Conservation (phyloP, 2,113 vertebrate genomes). For the Numenius arquata region DNA sequence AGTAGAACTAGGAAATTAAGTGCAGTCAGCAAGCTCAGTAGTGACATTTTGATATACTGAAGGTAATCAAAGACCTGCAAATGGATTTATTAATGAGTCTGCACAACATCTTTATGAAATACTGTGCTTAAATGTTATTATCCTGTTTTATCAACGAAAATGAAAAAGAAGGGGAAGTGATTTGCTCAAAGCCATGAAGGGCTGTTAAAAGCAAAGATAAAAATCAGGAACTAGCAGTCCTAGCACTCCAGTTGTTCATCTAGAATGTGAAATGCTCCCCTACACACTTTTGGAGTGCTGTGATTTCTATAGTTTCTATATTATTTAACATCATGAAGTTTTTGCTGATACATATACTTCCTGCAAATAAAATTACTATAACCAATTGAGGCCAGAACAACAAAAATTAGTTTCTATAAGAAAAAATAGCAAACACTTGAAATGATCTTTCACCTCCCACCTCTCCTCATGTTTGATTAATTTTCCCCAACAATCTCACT, state of each 20-base stretch:
- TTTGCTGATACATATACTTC: not conserved
- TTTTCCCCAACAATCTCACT: not conserved
- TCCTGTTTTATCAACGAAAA: not conserved
- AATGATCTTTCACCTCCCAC: not conserved
- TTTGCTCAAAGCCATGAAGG: not conserved
- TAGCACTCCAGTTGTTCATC: not conserved
- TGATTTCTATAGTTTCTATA: not conserved
- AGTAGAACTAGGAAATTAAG: not conserved
- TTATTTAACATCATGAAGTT: not conserved
- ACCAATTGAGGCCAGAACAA: not conserved
- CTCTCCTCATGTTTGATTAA: not conserved
- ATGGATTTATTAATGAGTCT: conserved; percentile 15
- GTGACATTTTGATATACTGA: conserved; percentile 9
- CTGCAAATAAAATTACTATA: not conserved
- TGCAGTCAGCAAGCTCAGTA: not conserved
- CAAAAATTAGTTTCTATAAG: not conserved
- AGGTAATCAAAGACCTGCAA: not conserved
- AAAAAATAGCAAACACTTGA: not conserved
- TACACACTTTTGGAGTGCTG: not conserved
- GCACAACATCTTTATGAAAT: not conserved
- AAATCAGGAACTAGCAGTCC: not conserved
- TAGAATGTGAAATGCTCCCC: not conserved
- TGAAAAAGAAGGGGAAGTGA: not conserved
- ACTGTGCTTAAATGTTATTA: not conserved
- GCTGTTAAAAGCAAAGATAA: not conserved